These are phyloP conservation scores for Muscidifurax raptorellus DNA, from an alignment of 1,140 invertebrate species.

Conservation along the genomic window DNA sequence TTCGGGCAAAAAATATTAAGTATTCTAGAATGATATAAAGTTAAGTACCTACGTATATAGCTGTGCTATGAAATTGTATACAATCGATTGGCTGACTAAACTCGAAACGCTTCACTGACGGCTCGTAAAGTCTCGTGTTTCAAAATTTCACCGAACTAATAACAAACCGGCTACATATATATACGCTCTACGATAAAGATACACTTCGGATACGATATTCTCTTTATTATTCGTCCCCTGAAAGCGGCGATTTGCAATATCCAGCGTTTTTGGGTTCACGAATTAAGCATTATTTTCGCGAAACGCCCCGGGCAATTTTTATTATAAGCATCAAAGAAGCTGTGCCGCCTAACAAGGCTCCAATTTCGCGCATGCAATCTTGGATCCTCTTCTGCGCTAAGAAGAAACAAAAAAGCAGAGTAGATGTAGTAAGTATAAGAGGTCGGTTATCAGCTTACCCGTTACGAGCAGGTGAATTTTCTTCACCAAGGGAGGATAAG, in stretches of 20 bases:
- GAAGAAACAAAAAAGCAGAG: not conserved
- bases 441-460: conserved; percentile 57
- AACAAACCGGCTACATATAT: not conserved
- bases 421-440: not conserved
- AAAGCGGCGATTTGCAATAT: no score
- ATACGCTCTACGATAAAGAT: not conserved
- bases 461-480: conserved; percentile 68
- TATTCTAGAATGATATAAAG: not conserved
- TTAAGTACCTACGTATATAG: not conserved
- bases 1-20: not conserved
- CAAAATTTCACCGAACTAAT: not conserved
- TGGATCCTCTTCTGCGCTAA: not conserved
- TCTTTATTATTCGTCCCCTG: not conserved
- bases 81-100: no score
- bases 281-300: not conserved
- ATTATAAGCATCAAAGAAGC: not conserved
- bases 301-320: not conserved
- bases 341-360: not conserved
- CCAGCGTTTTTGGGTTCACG: not conserved
- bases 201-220: not conserved
- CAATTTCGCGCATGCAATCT: conserved; percentile 12
- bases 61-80: no score
- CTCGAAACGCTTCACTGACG: no score
- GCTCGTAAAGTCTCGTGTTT: not conserved
- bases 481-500: conserved; percentile 81